These are phyloP conservation scores for Ooceraea biroi DNA, from an alignment of 1,140 invertebrate genomes.

Conservation along the genomic window DNA sequence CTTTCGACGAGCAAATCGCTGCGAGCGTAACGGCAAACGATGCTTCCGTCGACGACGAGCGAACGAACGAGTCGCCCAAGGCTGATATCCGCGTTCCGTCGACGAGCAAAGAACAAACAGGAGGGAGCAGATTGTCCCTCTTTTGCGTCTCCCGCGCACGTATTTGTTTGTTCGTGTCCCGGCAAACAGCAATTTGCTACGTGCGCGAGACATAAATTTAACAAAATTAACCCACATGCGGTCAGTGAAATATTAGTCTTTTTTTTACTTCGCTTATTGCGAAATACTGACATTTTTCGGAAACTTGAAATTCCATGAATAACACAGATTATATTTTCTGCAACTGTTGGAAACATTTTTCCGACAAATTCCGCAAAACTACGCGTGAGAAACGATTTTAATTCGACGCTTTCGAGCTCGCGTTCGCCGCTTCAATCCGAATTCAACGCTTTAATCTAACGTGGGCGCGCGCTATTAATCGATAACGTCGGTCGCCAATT, in stretches of 20 bases:
- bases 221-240: conserved; percentile 3
- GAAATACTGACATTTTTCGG: not conserved
- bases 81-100: conserved; percentile 72
- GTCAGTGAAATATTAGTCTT: not conserved
- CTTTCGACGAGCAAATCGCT: conserved; percentile 75
- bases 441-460: conserved; percentile 6
- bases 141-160: not conserved
- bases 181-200: too few relatives aligned
- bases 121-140: conserved; percentile 3
- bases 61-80: conserved; percentile 64
- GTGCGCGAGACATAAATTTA: not conserved
- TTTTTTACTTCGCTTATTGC: not conserved
- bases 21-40: conserved; percentile 67
- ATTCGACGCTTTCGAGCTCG: not conserved
- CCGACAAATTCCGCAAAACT: not conserved
- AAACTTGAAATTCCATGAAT: not conserved
- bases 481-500: conserved; percentile 49
- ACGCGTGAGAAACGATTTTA: not conserved
- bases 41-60: conserved; percentile 40
- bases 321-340: not conserved
- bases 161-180: not conserved
- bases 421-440: not conserved
- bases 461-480: conserved; percentile 23
- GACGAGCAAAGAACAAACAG: conserved; percentile 67
- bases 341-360: not conserved